Percentiles rank a stretch among this genome's conserved stretches.
These are phyloP conservation scores for Artibeus jamaicensis DNA, from an alignment of 2,797 vertebrate genomes.

Conservation along the genomic window DNA sequence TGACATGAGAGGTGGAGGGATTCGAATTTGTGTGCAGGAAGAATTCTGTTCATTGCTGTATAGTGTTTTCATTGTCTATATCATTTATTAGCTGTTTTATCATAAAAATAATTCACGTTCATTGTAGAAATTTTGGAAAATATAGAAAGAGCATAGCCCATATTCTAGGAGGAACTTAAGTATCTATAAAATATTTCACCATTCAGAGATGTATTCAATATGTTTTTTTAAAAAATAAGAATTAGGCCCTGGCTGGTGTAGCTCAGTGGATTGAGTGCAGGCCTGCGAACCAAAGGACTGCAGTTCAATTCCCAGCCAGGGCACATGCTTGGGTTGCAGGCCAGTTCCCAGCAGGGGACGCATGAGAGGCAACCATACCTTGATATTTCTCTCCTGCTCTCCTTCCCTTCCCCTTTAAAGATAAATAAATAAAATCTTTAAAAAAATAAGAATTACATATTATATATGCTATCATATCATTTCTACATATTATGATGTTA, in stretches of 20 bases:
- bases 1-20: too few relatives aligned
- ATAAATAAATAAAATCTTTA: too few relatives aligned
- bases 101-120: background rate
- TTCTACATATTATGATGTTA: background rate
- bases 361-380: too few relatives aligned
- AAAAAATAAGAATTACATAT: background rate
- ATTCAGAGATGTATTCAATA: background rate
- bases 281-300: too few relatives aligned
- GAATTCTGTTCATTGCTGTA: background rate
- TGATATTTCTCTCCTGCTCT: too few relatives aligned
- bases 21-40: background rate
- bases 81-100: background rate
- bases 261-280: too few relatives aligned
- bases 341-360: too few relatives aligned
- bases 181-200: background rate
- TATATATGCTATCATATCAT: background rate
- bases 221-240: background rate
- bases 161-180: background rate
- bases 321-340: too few relatives aligned
- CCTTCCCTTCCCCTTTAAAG: too few relatives aligned
- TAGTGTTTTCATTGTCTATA: background rate
- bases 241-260: too few relatives aligned
- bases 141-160: background rate
- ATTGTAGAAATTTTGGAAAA: background rate
- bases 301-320: too few relatives aligned